Evolutionary conservation across 2,888 invertebrate genomes (phyloP), one percentile per base, ranked within the genome.

Genomic region (Amiota communis): DNA sequence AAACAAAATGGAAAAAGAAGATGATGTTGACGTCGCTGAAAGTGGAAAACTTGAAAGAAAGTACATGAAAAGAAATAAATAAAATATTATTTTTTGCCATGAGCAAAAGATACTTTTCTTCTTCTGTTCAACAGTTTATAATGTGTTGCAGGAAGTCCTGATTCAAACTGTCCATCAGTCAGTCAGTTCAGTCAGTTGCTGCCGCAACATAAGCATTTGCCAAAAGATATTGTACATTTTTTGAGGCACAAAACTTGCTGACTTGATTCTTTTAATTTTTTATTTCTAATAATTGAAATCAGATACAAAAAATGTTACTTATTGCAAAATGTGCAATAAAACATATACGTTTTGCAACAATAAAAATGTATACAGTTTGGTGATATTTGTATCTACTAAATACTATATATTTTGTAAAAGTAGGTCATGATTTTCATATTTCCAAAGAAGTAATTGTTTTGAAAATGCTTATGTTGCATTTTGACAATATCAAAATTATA

Each of bases 61-160:
- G 20, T 17, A 11, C 11, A 59, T 59, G 59, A 15, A n/a, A 59
- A 59, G 20, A n/a, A 11, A 64, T 64, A 47, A 64, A 64, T 64
- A 64, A 64, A 64, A 64, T 64, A 64, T 64, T 47, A 48, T 64
- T 64, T n/a, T 64, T 15, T 46, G 47, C 15, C 46, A 46, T 47
- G n/a, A 46, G 47, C 47, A n/a, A 12, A 57, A 57, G 17, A 15
- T 15, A 57, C 57, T 57, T 57, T 57, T 57, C 17, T 57, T 15
- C 15, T 9, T 56, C 15, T 20, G 3, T 17, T 20, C 11, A 20
- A 59, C 17, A 20, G 15, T 59, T 59, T 57, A 57, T 57, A 15
- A 59, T 59, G 23, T 15, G 57, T 57, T 59, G 20, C 59, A 11
- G 12, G 17, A 1, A 1, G 4, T 59, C 10, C 59, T 59, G 15